Base-by-base conservation (phyloP, 2,113 vertebrate species). In the Psephotus haematonotus region DNA sequence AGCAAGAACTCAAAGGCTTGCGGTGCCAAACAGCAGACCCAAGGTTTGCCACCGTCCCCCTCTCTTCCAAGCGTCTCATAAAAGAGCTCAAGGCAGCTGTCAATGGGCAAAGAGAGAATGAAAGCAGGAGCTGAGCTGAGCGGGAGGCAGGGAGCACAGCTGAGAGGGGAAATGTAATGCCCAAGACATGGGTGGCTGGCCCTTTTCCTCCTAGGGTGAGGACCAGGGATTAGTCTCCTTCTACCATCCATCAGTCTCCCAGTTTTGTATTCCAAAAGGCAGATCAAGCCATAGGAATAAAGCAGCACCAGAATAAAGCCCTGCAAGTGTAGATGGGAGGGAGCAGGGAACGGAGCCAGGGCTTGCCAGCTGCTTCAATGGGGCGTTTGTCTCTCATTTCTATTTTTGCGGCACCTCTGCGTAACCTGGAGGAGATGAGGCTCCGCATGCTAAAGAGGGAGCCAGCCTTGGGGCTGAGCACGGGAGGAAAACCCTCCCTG, bases 381-480 rank as follows among this genome's bases (percentile, higher is more conserved):
- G 95, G 91, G 86, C 14, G 50, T 80, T 95, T 96, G 95, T 97
- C 84, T 95, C 93, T 96, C 91, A 87, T 93, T 94, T 90, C 96
- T 97, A 96, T 95, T 97, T 96, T 97, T 96, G 95, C 64, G 50
- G 88, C 95, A 96, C 93, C 96, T 97, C 95, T 95, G 95, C 20
- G 92, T 96, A 97, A 96, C 96, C 95, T 97, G 96, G 85, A 92
- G 86, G 93, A 90, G 93, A 92, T 39, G 89, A 96, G 81, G 94
- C 87, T 94, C 82, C 92, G 96, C 94, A 96, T 96, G 96, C 94
- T 96, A 95, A 97, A 96, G 77, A 97, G 93, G 79, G 80, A 90
- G 95, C 31, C 91, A 96, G 95, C 91, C 93, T 87, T 94, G 9
- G 69, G 79, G 62, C 84, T 85, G 5, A 94, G 90, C 72, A 93